A percentile compares a stretch with the other conserved stretches of the same genome.
Evolutionary conservation across 2,113 vertebrate species (phyloP).

Genomic region (Eublepharis macularius): DNA sequence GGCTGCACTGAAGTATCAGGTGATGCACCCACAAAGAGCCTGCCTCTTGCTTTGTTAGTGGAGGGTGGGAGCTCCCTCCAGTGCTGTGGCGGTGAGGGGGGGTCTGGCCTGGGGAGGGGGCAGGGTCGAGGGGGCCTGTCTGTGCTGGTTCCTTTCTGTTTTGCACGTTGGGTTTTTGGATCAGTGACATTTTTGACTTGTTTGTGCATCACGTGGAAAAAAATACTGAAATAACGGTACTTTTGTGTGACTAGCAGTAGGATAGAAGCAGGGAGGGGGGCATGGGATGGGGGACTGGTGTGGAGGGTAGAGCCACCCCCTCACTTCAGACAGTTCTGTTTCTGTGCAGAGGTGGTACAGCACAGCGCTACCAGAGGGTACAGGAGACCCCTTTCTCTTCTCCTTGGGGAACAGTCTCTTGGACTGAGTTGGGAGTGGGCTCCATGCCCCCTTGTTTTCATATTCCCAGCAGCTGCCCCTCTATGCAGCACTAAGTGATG

Average conservation of each 20-base stretch:
- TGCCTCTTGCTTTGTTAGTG: background rate
- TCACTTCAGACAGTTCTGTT: background rate
- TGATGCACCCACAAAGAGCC: background rate
- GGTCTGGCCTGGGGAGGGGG: slow-evolving; percentile 38
- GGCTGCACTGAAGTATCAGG: slow-evolving; percentile 38
- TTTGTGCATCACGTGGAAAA: slow-evolving; percentile 73
- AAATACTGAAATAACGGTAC: slow-evolving; percentile 57
- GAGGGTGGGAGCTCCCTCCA: background rate
- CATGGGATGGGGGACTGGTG: background rate
- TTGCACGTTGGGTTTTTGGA: slow-evolving; percentile 79
- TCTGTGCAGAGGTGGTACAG: background rate
- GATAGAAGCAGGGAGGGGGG: slow-evolving; percentile 54
- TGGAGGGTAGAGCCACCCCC: background rate
- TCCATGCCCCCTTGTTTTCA: background rate
- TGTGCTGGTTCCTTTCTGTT: slow-evolving; percentile 59
- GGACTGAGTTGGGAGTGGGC: background rate
- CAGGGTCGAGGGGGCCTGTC: background rate
- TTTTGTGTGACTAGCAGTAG: slow-evolving; percentile 74
- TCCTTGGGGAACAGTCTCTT: background rate
- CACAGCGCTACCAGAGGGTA: background rate
- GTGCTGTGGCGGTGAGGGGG: background rate
- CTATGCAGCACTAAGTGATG: background rate
- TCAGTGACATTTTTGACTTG: slow-evolving; percentile 74
- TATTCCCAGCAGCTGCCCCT: background rate
- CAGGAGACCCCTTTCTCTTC: background rate